Base-by-base conservation (phyloP, 2,888 invertebrate species). In the Lissocephala sabroskyi region DNA sequence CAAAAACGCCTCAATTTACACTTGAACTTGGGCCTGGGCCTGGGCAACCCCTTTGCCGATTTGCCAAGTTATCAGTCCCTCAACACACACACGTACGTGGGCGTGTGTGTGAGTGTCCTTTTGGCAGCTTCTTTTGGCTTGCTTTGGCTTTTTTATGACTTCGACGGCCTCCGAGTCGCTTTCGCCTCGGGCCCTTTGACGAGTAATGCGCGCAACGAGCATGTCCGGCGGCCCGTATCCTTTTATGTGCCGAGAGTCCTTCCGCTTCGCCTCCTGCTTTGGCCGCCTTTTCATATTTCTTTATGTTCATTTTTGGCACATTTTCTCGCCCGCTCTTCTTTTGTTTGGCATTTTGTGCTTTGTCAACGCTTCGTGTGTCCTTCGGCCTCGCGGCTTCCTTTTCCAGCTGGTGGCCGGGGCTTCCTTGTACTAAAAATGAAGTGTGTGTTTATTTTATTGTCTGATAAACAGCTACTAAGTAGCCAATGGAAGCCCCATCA, bases 371-470 rank as follows among this genome's bases (percentile, higher is more conserved):
- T n/a, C n/a, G n/a, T n/a, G n/a, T n/a, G n/a, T n/a, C n/a, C n/a
- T n/a, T n/a, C n/a, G n/a, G n/a, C n/a, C n/a, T n/a, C n/a, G n/a
- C n/a, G n/a, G n/a, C n/a, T n/a, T n/a, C n/a, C n/a, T n/a, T n/a
- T n/a, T n/a, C n/a, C n/a, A n/a, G n/a, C n/a, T n/a, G n/a, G n/a
- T n/a, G 17, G 10, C n/a, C 13, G 26, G 23, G 13, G 18, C 23
- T 23, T 42, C 28, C 32, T 44, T 1, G 13, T 33, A 2, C 35
- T 37, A 37, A 52, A 45, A 44, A 33, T 47, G 58, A 65, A 77
- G 63, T 62, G 78, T 59, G 73, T 75, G 78, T 75, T 78, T 75
- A 75, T 70, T 75, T 75, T 77, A 77, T 73, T 75, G 78, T 53
- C 70, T 63, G 73, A 73, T 70, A 67, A 77, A 65, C 67, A 68